Base-by-base conservation (phyloP, 2,888 invertebrate species). In the Limnephilus auricula region DNA sequence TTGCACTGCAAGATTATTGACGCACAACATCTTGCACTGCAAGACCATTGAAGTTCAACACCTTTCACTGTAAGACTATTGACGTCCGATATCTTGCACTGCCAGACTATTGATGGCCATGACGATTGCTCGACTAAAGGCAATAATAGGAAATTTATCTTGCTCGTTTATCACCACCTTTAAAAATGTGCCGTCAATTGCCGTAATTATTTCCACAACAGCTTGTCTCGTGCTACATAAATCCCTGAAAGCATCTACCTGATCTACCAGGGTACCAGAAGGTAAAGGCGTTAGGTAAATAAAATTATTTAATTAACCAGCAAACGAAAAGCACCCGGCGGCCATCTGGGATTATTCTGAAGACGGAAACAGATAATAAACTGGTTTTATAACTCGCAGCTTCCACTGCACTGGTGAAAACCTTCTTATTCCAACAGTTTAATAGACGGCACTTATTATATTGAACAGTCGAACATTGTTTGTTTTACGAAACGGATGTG, bases 281-380 rank as follows among this genome's bases (percentile, higher is more conserved):
- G 65, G 65, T 85, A 85, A 25, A 85, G 25, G 5, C 85, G 85
- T 32, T 6, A 82, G 82, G 82, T 85, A 85, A 85, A 85, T 85
- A 65, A 65, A 65, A 65, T 25, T 4, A 85, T 85, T 37, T 85
- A 85, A 85, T 85, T 85, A 85, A 45, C 25, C 40, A 30, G 30
- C 12, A 40, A 85, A 30, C 40, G 34, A 45, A 45, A 45, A 85
- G 45, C 85, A 85, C 15, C 37, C 40, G 40, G 25, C 85, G n/a
- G 85, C 85, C 85, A 85, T 85, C 85, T 85, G 85, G 85, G 13
- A 40, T 45, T 37, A 40, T 85, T 85, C 85, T 30, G 13, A n/a
- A n/a, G 85, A 30, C 85, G 85, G 85, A 37, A 82, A 32, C 18
- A 65, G 65, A 65, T 25, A 65, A 65, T 65, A 65, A 65, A 65